Conservation (phyloP, 2,797 vertebrate species). For the Natrix natrix region DNA sequence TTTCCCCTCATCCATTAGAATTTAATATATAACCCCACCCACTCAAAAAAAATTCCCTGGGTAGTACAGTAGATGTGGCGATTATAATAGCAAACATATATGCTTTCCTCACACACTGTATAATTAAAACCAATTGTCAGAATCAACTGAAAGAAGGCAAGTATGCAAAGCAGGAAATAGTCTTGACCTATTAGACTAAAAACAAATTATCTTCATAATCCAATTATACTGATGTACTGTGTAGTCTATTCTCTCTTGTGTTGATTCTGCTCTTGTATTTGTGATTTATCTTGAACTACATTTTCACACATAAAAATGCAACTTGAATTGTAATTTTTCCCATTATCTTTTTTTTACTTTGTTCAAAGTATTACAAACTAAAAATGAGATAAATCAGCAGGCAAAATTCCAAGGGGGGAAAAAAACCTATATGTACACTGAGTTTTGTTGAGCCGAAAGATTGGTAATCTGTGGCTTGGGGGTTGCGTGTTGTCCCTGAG, state of each 20-base stretch:
- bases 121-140: conserved; percentile 40
- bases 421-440: neutral
- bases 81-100: conserved; percentile 21
- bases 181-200: neutral
- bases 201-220: conserved; percentile 16
- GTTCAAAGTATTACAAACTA: neutral
- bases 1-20: neutral
- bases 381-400: neutral
- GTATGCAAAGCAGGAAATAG: neutral
- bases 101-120: neutral
- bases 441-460: neutral
- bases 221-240: neutral
- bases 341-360: neutral
- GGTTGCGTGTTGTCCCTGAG: neutral
- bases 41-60: neutral
- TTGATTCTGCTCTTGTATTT: neutral
- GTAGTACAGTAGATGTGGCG: neutral
- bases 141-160: conserved; percentile 18
- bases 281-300: conserved; percentile 24
- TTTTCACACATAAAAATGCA: conserved; percentile 19
- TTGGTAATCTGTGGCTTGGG: neutral
- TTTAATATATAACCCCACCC: conserved; percentile 2
- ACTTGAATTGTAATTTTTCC: neutral
- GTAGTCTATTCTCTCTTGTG: neutral
- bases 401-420: neutral